Conservation (phyloP, 2,113 vertebrate genomes). For the Pachycephala philippinensis region DNA sequence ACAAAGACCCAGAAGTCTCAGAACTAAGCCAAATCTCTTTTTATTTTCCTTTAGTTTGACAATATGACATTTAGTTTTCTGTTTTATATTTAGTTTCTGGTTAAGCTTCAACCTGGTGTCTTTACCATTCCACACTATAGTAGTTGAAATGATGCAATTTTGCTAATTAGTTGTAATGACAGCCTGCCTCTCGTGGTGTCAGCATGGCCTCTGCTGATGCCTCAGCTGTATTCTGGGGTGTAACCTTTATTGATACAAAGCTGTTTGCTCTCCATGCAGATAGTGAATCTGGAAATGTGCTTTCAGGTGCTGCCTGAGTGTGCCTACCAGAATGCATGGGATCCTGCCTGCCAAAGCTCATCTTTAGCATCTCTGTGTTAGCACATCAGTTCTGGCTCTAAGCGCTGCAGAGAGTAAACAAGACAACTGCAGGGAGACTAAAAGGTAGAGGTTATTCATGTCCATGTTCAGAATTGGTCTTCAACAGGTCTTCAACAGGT, state of each 20-base stretch:
- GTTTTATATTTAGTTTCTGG: neutral
- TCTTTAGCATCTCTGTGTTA: neutral
- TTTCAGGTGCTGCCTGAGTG: neutral
- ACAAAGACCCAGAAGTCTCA: neutral
- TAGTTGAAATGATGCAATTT: neutral
- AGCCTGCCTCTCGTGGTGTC: neutral
- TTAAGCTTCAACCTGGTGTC: neutral
- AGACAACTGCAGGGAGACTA: neutral
- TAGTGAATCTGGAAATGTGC: neutral
- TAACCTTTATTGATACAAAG: neutral
- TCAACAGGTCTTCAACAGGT: neutral
- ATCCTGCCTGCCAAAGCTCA: neutral
- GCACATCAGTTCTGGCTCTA: neutral
- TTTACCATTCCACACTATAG: neutral
- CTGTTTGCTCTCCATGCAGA: neutral
- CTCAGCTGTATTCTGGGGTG: neutral
- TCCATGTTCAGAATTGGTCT: accelerated
- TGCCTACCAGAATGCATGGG: neutral
- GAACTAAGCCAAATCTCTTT: neutral
- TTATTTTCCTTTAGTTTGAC: neutral
- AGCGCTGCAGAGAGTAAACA: neutral
- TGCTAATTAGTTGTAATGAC: neutral
- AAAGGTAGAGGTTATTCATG: neutral
- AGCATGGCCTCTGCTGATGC: neutral
- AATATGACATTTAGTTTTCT: neutral